phyloP scores from a whole-genome alignment of 2,888 invertebrate species.

The Rhagonycha fulva region DNA sequence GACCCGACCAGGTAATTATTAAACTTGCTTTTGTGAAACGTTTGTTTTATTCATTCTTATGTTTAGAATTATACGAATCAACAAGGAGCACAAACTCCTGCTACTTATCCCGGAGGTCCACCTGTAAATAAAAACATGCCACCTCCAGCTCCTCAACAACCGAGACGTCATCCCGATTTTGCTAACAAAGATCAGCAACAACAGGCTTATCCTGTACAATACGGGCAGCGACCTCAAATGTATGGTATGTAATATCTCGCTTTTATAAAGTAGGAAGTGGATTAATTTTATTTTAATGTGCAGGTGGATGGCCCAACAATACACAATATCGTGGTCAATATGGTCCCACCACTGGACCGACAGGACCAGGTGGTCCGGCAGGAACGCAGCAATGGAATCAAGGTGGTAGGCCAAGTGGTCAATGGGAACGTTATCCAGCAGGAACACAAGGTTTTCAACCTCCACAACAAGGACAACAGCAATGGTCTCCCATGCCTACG shows the following conservation, averaged over 20 bases:
- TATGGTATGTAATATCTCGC: conserved; percentile 60
- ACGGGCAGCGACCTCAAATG: conserved; percentile 67
- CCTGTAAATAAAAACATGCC: conserved; percentile 63
- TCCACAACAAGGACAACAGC: conserved; percentile 54
- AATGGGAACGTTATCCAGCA: conserved; percentile 51
- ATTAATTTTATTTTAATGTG: conserved; percentile 19
- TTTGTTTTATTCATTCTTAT: neutral
- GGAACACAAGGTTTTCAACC: conserved; percentile 47
- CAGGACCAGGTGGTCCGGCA: conserved; percentile 39
- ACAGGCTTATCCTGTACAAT: conserved; percentile 64
- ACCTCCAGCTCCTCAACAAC: conserved; percentile 69
- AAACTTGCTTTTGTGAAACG: neutral
- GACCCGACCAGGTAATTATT: conserved; percentile 53
- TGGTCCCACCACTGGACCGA: conserved; percentile 43
- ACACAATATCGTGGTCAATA: conserved; percentile 59
- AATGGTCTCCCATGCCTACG: conserved; percentile 52
- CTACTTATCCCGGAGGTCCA: conserved; percentile 53
- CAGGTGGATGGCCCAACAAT: conserved; percentile 69
- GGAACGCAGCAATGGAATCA: conserved; percentile 54
- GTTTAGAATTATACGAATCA: conserved; percentile 36
- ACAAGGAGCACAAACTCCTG: conserved; percentile 50
- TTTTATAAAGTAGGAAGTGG: neutral
- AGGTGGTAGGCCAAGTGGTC: conserved; percentile 51
- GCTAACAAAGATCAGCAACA: conserved; percentile 68
- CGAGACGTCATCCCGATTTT: conserved; percentile 81